phyloP scores from a whole-genome alignment of 2,888 invertebrate genomes.

The Crioceris asparagi region DNA sequence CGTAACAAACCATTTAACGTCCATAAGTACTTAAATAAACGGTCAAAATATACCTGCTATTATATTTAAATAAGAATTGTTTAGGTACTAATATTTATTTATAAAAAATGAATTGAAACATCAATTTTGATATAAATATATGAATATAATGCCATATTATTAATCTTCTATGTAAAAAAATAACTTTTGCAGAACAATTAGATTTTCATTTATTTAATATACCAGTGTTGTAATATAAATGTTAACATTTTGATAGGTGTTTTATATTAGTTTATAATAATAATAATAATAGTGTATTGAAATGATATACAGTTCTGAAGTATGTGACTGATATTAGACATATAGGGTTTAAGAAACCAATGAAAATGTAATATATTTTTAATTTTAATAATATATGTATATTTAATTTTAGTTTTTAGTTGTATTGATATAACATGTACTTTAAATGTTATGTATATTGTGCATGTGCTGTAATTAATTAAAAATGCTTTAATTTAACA shows the following conservation, averaged over 20 bases:
- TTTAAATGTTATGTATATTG: constrained; percentile 39
- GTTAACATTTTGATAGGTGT: constrained; percentile 36
- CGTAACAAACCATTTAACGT: too few relatives aligned
- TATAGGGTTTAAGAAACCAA: constrained; percentile 25
- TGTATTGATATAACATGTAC: too few relatives aligned
- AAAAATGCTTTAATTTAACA: constrained; percentile 24
- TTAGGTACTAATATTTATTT: too few relatives aligned
- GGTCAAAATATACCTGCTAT: too few relatives aligned
- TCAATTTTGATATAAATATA: constrained; percentile 24
- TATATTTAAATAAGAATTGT: too few relatives aligned
- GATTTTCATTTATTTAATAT: not conserved
- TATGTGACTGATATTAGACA: constrained; percentile 31
- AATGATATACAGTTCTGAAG: constrained; percentile 5
- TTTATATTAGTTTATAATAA: constrained; percentile 28
- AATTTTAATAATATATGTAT: constrained; percentile 32
- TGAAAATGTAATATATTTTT: constrained; percentile 31
- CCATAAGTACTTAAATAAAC: too few relatives aligned
- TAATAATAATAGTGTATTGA: constrained; percentile 3
- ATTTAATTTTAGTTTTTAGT: too few relatives aligned
- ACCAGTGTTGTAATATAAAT: constrained; percentile 35
- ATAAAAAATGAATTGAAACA: too few relatives aligned
- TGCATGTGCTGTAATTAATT: constrained; percentile 40
- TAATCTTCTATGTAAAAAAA: constrained; percentile 30
- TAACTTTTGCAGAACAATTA: constrained; percentile 1
- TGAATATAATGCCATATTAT: too few relatives aligned